A percentile compares a stretch with the other conserved stretches of the same genome.
Conservation (phyloP, 2,888 invertebrate species). For the Cosmorhoe ocellata region DNA sequence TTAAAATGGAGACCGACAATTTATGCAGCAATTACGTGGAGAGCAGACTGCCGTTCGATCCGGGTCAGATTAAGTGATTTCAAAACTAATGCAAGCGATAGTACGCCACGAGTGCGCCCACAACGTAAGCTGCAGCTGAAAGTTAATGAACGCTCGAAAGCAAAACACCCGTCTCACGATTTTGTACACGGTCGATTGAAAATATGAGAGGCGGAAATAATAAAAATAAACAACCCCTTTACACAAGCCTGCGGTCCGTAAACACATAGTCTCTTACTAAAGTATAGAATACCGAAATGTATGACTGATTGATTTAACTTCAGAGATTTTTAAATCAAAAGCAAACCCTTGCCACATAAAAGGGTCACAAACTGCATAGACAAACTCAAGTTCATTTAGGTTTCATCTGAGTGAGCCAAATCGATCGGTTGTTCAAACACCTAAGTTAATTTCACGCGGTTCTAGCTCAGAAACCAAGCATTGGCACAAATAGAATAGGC, state of each 20-base stretch:
- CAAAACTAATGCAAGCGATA: slow-evolving; percentile 76
- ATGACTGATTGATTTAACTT: slow-evolving; percentile 2
- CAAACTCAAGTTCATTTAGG: slow-evolving; percentile 8
- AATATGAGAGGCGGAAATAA: slow-evolving; percentile 36
- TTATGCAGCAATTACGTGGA: slow-evolving; percentile 77
- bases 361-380: background rate
- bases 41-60: slow-evolving; percentile 71
- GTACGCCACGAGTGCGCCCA: slow-evolving; percentile 59
- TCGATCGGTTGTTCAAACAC: slow-evolving; percentile 8
- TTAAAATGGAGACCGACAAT: slow-evolving; percentile 68
- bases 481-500: slow-evolving; percentile 5
- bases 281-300: slow-evolving; percentile 3
- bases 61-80: slow-evolving; percentile 80
- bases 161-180: slow-evolving; percentile 47
- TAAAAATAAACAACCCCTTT: slow-evolving; percentile 21
- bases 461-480: slow-evolving; percentile 2
- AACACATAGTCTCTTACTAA: slow-evolving; percentile 4
- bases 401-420: background rate
- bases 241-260: slow-evolving; percentile 8
- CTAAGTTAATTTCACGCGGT: slow-evolving; percentile 13
- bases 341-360: background rate
- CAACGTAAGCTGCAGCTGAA: slow-evolving; percentile 52
- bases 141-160: slow-evolving; percentile 65
- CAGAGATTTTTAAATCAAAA: background rate
- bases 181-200: slow-evolving; percentile 50